Evolutionary conservation across 2,113 vertebrate genomes (phyloP).

Genomic region (Natator depressus): DNA sequence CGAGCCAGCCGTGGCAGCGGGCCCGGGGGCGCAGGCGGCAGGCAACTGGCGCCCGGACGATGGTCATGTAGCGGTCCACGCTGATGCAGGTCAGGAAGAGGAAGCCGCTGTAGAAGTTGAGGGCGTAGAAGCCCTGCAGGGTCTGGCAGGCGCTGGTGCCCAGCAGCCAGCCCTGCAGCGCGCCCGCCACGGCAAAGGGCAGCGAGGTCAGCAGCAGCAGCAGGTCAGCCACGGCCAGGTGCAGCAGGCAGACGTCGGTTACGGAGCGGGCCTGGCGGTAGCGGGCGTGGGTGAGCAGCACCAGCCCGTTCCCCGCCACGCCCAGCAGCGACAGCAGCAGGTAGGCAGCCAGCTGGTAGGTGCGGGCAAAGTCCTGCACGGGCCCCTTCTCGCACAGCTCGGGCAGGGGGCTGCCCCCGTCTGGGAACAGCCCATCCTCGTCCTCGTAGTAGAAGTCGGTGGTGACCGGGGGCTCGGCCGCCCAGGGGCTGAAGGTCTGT

Average conservation of each 20-base stretch:
- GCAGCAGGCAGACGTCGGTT: conserved; percentile 89
- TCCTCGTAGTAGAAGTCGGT: conserved; percentile 54
- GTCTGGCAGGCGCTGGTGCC: conserved; percentile 76
- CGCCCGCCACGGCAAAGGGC: conserved; percentile 76
- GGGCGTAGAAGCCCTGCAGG: conserved; percentile 80
- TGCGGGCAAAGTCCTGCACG: conserved; percentile 68
- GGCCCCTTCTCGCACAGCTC: conserved; percentile 79
- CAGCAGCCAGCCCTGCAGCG: conserved; percentile 78
- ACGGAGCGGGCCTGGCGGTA: conserved; percentile 79
- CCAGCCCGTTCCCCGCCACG: conserved; percentile 84
- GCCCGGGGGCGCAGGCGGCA: conserved; percentile 66
- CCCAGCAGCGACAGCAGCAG: conserved; percentile 84
- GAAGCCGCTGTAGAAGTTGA: conserved; percentile 92
- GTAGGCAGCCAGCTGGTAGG: conserved; percentile 83
- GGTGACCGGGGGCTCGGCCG: not conserved
- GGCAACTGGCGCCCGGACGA: conserved; percentile 73
- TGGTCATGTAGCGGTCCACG: conserved; percentile 89
- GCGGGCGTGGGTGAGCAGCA: conserved; percentile 87
- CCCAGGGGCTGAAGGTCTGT: not conserved
- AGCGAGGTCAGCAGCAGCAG: conserved; percentile 86
- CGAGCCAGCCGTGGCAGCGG: conserved; percentile 62
- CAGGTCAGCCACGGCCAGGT: conserved; percentile 90
- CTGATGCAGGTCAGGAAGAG: conserved; percentile 93
- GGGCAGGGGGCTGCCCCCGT: rapidly evolving
- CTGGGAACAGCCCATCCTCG: not conserved